These are phyloP conservation scores for Mesocentrotus franciscanus DNA, from an alignment of 53 echinoderm and acorn worm genomes.

Conservation along the genomic window DNA sequence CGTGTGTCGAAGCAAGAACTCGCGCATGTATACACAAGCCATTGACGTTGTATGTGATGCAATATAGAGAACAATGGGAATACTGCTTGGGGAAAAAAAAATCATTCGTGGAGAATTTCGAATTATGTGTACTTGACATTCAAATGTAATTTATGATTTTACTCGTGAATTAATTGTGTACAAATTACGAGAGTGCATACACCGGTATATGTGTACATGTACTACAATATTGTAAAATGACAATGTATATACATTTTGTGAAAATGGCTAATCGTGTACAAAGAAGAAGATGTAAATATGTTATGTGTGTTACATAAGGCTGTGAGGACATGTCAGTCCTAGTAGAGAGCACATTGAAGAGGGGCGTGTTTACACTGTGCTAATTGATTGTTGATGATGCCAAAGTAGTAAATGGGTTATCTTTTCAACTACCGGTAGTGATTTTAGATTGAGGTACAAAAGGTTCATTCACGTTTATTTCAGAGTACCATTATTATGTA, in stretches of 20 bases:
- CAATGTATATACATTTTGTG: constrained; percentile 49
- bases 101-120: background rate
- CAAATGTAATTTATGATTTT: constrained; percentile 22
- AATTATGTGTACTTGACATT: constrained; percentile 3
- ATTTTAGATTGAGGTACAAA: no score
- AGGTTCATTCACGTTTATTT: no score
- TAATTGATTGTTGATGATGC: background rate
- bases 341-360: background rate
- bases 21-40: background rate
- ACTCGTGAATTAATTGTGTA: background rate
- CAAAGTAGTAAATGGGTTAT: no score
- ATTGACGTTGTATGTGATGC: constrained; percentile 12
- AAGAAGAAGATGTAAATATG: constrained; percentile 23
- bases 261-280: constrained; percentile 18
- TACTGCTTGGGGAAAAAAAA: background rate
- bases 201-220: background rate
- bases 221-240: background rate
- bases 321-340: background rate
- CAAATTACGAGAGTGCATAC: constrained; percentile 20
- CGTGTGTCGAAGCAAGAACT: background rate
- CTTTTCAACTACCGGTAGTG: no score
- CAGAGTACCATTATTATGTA: no score
- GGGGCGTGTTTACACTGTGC: constrained; percentile 34
- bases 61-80: background rate
- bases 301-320: constrained; percentile 9